These are phyloP conservation scores for Leucoma salicis DNA, from an alignment of 2,888 invertebrate species.

Conservation along the genomic window DNA sequence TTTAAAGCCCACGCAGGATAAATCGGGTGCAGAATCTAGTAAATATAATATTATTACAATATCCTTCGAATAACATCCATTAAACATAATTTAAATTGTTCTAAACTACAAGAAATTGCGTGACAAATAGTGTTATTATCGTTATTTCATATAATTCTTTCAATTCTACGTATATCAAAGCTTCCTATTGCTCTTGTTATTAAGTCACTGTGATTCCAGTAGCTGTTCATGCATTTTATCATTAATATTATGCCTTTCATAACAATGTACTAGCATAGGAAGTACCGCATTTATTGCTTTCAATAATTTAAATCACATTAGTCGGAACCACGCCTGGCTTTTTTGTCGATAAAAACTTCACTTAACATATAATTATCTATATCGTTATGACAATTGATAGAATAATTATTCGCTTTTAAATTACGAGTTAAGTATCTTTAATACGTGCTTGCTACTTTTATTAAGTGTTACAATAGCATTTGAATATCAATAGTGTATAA, in stretches of 20 bases:
- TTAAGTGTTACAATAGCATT: constrained; percentile 13
- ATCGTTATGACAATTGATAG: constrained; percentile 2
- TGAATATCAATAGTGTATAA: constrained; percentile 42
- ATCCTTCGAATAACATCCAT: too few relatives aligned
- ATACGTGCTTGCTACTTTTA: neutral
- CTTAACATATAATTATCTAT: constrained; percentile 3
- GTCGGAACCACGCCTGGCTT: neutral
- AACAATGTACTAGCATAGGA: neutral
- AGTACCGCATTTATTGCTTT: constrained; percentile 4
- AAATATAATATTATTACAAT: too few relatives aligned
- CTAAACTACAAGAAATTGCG: too few relatives aligned
- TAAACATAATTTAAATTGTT: too few relatives aligned
- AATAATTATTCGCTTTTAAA: neutral
- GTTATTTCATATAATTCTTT: too few relatives aligned
- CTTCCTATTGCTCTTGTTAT: too few relatives aligned
- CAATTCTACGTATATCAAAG: too few relatives aligned
- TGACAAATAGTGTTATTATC: too few relatives aligned
- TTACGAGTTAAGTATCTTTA: neutral
- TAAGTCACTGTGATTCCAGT: too few relatives aligned
- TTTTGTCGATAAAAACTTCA: constrained; percentile 2
- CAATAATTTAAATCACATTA: constrained; percentile 2
- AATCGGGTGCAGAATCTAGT: too few relatives aligned
- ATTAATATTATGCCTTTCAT: neutral
- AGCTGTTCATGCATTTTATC: neutral
- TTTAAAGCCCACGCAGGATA: too few relatives aligned